Conservation (phyloP, 2,888 invertebrate genomes). For the Coelinius sp. region DNA sequence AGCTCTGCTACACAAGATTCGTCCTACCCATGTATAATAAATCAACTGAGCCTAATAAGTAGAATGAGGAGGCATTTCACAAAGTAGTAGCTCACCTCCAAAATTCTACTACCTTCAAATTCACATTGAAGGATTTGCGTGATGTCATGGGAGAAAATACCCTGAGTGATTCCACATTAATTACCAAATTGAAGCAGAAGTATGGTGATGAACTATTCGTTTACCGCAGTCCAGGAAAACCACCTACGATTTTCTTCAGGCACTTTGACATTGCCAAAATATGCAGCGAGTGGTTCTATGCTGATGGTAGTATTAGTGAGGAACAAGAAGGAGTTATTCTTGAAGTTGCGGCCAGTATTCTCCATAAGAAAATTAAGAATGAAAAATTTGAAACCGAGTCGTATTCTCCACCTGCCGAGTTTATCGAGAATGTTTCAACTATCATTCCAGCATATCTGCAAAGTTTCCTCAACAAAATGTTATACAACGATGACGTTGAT, state of each 20-base stretch:
- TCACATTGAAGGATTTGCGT: neutral
- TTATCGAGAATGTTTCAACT: constrained; percentile 22
- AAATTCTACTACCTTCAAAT: neutral
- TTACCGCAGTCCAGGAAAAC: neutral
- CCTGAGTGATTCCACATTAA: neutral
- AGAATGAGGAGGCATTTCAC: constrained; percentile 8
- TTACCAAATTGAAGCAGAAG: neutral
- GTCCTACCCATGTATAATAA: no score
- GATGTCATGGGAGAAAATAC: constrained; percentile 6
- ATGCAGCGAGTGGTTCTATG: constrained; percentile 8
- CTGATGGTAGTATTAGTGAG: neutral
- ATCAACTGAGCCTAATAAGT: neutral
- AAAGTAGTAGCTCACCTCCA: neutral
- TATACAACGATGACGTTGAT: neutral
- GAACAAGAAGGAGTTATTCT: constrained; percentile 11
- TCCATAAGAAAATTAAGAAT: constrained; percentile 22
- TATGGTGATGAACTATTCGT: constrained; percentile 16
- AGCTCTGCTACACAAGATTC: no score
- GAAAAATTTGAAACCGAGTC: neutral
- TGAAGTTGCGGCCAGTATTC: constrained; percentile 26
- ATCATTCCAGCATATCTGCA: constrained; percentile 17
- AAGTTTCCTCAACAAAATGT: constrained; percentile 26
- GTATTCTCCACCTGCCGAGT: constrained; percentile 12
- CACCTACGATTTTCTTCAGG: constrained; percentile 4
- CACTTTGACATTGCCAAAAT: constrained; percentile 3